A percentile compares a stretch with the other conserved stretches of the same genome.
phyloP scores from a whole-genome alignment of 2,113 vertebrate genomes.

The Benitochromis conjunctus region DNA sequence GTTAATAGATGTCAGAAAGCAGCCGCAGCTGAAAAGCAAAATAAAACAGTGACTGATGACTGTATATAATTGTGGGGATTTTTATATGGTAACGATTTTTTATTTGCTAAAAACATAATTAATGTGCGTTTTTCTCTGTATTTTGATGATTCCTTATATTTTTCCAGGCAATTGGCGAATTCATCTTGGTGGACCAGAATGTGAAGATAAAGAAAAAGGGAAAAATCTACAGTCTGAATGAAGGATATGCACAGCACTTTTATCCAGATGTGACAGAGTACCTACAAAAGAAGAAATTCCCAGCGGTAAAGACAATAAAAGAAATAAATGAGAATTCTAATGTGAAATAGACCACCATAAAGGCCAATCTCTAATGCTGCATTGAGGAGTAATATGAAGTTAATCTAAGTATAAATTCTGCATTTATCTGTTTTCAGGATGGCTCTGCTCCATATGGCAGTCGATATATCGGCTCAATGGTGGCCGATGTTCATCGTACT shows the following conservation, averaged over 20 bases:
- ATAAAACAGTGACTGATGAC: too few relatives aligned
- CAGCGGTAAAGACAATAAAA: constrained; percentile 72
- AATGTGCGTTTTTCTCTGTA: background rate
- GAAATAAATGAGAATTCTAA: background rate
- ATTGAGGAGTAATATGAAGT: background rate
- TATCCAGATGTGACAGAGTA: constrained; percentile 87
- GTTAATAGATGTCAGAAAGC: background rate
- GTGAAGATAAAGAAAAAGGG: constrained; percentile 96
- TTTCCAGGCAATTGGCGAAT: constrained; percentile 89
- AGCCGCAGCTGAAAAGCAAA: too few relatives aligned
- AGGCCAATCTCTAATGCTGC: background rate
- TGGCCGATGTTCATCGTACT: constrained; percentile 93
- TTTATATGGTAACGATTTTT: background rate
- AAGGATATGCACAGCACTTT: constrained; percentile 94
- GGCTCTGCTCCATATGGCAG: constrained; percentile 87
- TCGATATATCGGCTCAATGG: constrained; percentile 95
- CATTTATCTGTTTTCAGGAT: constrained; percentile 69
- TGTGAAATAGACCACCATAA: background rate
- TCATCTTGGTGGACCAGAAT: constrained; percentile 89
- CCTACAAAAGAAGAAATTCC: constrained; percentile 92
- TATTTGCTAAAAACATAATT: background rate
- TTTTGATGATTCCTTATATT: background rate
- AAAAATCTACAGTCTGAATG: constrained; percentile 95
- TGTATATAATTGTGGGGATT: background rate
- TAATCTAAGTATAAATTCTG: background rate